Conservation (phyloP, 2,113 vertebrate genomes). For the Charina bottae region DNA sequence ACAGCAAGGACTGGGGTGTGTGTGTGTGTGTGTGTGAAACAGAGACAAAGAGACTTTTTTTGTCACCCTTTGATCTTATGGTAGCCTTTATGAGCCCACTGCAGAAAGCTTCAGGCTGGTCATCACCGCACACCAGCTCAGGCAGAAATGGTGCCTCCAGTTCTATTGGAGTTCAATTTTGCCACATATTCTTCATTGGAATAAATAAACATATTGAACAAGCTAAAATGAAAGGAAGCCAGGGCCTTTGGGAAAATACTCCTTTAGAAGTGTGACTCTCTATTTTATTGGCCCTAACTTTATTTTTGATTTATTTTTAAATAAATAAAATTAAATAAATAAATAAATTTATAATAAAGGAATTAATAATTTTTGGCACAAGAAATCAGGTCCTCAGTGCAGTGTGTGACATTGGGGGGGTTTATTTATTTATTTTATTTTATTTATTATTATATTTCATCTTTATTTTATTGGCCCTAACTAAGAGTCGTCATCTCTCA, state of each 20-base stretch:
- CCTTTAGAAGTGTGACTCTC: neutral
- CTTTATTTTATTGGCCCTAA: neutral
- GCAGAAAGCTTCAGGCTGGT: neutral
- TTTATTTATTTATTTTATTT: no score
- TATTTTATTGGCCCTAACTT: neutral
- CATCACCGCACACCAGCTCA: neutral
- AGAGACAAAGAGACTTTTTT: constrained; percentile 4
- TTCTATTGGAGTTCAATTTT: neutral
- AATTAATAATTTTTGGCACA: no score
- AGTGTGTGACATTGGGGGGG: no score
- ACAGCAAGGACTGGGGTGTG: neutral
- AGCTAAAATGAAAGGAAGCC: neutral
- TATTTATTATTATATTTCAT: no score
- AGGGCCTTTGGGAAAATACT: neutral
- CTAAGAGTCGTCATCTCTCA: neutral
- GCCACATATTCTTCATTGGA: neutral
- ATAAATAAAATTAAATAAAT: no score
- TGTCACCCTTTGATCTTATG: neutral
- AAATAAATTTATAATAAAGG: no score
- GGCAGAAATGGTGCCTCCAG: neutral
- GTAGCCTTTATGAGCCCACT: neutral
- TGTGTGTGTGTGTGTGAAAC: neutral
- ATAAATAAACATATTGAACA: neutral
- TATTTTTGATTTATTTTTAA: neutral
- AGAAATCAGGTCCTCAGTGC: no score